Evolutionary conservation across 2,797 vertebrate species (phyloP).

Genomic region (Brachyalestes nurse): DNA sequence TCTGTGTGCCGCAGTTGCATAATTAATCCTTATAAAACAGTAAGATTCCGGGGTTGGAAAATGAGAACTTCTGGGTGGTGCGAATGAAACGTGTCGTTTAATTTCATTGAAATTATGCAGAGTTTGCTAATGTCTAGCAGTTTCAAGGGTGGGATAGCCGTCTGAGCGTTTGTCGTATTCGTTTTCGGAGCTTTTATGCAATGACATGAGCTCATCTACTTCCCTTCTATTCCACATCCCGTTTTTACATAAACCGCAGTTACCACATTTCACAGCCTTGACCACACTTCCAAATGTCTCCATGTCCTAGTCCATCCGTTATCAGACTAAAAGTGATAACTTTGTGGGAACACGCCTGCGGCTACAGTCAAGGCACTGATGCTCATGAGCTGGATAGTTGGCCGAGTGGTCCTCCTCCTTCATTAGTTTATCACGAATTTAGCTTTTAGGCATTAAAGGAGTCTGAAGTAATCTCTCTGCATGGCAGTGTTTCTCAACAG

Average conservation of each 20-base stretch:
- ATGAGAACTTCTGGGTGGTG: no score
- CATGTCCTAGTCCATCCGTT: background rate
- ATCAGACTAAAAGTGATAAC: background rate
- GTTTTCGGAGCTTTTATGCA: background rate
- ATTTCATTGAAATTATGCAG: background rate
- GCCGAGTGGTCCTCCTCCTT: background rate
- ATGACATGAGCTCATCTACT: background rate
- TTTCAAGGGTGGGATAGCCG: background rate
- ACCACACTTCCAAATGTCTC: background rate
- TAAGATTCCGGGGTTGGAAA: background rate
- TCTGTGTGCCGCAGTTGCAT: background rate
- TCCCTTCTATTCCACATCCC: background rate
- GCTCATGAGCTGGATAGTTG: no score
- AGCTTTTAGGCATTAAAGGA: background rate
- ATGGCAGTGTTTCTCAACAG: constrained; percentile 37
- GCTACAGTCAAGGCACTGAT: background rate
- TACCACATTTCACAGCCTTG: background rate
- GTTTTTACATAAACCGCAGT: background rate
- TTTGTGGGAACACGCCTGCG: background rate
- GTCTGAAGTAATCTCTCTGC: constrained; percentile 27
- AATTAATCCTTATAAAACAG: background rate
- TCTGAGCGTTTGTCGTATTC: background rate
- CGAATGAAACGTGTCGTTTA: background rate
- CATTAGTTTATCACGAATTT: constrained; percentile 8
- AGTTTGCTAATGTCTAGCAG: background rate